Percentiles rank a stretch among this genome's conserved stretches.
phyloP scores from a whole-genome alignment of 2,888 invertebrate species.

The Drosophila ochracea region DNA sequence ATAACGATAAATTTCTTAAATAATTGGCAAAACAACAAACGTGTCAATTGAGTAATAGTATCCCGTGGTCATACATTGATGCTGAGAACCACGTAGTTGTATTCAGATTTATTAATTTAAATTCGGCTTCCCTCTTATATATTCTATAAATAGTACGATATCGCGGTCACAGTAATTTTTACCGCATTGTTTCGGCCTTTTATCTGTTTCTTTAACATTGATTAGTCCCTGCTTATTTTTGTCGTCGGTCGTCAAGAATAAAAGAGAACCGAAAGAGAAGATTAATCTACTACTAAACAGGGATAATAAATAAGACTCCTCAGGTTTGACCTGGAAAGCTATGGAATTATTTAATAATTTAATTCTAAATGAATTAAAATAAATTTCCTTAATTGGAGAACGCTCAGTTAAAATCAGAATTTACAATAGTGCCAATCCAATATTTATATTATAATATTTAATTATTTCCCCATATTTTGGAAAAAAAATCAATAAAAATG shows the following conservation, averaged over 20 bases:
- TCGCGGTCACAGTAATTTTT: neutral
- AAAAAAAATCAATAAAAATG: neutral
- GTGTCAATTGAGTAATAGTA: conserved; percentile 53
- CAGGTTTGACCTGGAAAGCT: neutral
- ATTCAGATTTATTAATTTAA: conserved; percentile 18
- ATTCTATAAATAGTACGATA: neutral
- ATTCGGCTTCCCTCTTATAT: neutral
- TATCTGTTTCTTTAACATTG: neutral
- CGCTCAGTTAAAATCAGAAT: neutral
- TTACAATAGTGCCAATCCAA: neutral
- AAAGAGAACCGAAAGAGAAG: neutral
- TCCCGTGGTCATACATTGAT: conserved; percentile 51
- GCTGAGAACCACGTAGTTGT: conserved; percentile 43
- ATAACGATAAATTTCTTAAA: neutral
- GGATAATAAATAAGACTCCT: neutral
- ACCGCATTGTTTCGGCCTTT: neutral
- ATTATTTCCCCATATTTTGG: neutral
- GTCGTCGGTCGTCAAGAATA: conserved; percentile 1
- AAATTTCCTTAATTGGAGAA: neutral
- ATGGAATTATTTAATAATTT: neutral
- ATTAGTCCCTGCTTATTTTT: neutral
- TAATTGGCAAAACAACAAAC: conserved; percentile 41
- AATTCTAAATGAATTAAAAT: neutral
- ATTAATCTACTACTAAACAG: neutral
- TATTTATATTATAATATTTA: neutral